Percentiles rank a stretch among this genome's conserved stretches.
These are phyloP conservation scores for Cerceris ruficornis DNA, from an alignment of 2,888 invertebrate genomes.

Conservation along the genomic window DNA sequence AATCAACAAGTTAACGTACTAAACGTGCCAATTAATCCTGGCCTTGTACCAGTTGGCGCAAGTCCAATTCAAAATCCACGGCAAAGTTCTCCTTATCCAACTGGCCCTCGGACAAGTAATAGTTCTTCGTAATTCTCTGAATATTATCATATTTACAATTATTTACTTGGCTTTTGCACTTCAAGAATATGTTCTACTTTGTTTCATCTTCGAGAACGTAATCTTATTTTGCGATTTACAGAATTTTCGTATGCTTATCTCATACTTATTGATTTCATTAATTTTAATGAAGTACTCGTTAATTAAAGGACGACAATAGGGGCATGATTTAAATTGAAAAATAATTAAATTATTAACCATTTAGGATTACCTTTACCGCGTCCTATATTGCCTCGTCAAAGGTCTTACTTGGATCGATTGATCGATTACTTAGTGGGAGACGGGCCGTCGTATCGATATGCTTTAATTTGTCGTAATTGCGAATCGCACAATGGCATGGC, in stretches of 20 bases:
- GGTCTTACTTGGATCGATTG: slow-evolving; percentile 92
- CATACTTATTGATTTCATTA: no score
- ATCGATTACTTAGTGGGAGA: slow-evolving; percentile 98
- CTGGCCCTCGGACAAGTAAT: slow-evolving; percentile 67
- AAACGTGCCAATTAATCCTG: slow-evolving; percentile 54
- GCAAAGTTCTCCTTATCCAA: slow-evolving; percentile 62
- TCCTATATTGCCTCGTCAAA: slow-evolving; percentile 88
- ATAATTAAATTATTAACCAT: no score
- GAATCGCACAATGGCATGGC: slow-evolving; percentile 96
- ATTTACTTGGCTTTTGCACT: no score
- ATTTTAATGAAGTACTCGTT: no score
- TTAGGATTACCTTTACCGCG: slow-evolving; percentile 84
- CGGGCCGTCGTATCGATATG: slow-evolving; percentile 96
- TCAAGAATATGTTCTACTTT: no score
- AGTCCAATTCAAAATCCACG: slow-evolving; percentile 63
- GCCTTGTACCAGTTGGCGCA: slow-evolving; percentile 58
- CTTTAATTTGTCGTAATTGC: slow-evolving; percentile 96
- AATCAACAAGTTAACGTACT: slow-evolving; percentile 62
- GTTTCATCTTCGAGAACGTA: background rate
- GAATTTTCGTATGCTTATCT: background rate
- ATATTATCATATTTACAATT: no score
- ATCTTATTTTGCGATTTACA: background rate
- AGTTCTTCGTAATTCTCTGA: slow-evolving; percentile 44
- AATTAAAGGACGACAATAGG: no score
- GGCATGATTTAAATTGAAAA: no score